phyloP scores from a whole-genome alignment of 1,140 invertebrate species.

The Ips nitidus region DNA sequence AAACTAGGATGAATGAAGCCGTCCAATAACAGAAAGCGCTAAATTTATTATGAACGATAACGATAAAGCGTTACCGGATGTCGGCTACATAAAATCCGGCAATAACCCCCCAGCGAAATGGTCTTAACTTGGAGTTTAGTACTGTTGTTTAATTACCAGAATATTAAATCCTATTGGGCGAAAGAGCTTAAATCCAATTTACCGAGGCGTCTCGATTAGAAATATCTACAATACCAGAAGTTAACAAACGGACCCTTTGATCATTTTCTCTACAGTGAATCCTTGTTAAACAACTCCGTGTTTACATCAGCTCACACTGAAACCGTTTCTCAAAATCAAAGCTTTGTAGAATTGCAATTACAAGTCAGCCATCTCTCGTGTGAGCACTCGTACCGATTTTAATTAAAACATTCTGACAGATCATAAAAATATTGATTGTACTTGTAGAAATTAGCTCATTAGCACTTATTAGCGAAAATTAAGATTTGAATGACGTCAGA shows the following conservation, averaged over 20 bases:
- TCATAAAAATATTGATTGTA: slow-evolving; percentile 2
- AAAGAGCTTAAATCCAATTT: not conserved
- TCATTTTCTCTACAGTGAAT: too few relatives aligned
- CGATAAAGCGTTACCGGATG: slow-evolving; percentile 14
- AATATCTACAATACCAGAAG: not conserved
- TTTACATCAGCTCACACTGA: too few relatives aligned
- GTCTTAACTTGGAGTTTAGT: slow-evolving; percentile 13
- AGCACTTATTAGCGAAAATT: not conserved
- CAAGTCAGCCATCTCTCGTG: not conserved
- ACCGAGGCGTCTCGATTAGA: not conserved
- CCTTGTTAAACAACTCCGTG: too few relatives aligned
- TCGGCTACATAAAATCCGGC: slow-evolving; percentile 19
- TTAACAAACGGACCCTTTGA: too few relatives aligned
- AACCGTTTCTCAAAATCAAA: not conserved
- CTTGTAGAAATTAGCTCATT: slow-evolving; percentile 1
- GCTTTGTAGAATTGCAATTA: not conserved
- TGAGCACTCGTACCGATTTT: slow-evolving; percentile 1
- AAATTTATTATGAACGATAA: slow-evolving; percentile 24
- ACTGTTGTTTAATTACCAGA: slow-evolving; percentile 17
- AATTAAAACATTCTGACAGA: slow-evolving; percentile 4
- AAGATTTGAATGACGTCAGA: not conserved
- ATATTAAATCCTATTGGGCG: slow-evolving; percentile 10
- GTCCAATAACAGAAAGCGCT: slow-evolving; percentile 15
- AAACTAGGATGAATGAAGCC: slow-evolving; percentile 10
- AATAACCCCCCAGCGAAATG: slow-evolving; percentile 16